Evolutionary conservation across 2,797 vertebrate species (phyloP), one percentile per base, ranked within the genome.

Genomic region (Parotocinclus haroldoi): DNA sequence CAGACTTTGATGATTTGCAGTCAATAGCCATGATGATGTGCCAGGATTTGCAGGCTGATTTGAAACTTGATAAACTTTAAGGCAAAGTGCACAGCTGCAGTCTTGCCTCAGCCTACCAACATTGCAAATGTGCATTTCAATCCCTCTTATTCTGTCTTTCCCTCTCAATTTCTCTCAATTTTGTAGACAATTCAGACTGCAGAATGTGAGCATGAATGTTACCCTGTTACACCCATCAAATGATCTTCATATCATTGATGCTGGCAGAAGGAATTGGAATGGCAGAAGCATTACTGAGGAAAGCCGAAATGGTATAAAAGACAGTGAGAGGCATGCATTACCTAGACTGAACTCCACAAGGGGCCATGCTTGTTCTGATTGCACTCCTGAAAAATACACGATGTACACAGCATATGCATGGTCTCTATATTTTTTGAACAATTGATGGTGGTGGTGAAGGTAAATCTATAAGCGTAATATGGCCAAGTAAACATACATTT

Each of bases 161-260:
- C 19, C 12, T 54, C 9, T 40, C 49, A 36, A 53, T 61, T 38
- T 38, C 63, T 45, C 51, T 51, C 51, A 7, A 11, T 66, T 50
- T 10, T 53, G 63, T 60, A 27, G n/a, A 55, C 17, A 50, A 53
- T 74, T 69, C 58, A 63, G 58, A 68, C 69, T 52, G 9, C 40
- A 58, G 73, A 70, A 85, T 78, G 78, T 42, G 63, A 79, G 73
- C 54, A 59, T 73, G 64, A 79, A 74, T 74, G 80, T 77, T 78
- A 67, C 68, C 68, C 70, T 40, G 49, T 77, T 83, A 78, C 67
- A 68, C 78, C 65, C 27, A 62, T 77, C 71, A 76, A 75, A 71
- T 40, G 36, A 69, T 75, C 71, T 79, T 69, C 75, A 75, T 81
- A 74, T 76, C 83, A 86, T 88, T 83, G 77, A 83, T 83, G 74